phyloP scores from a whole-genome alignment of 2,888 invertebrate species.

The Eretmocerus hayati region DNA sequence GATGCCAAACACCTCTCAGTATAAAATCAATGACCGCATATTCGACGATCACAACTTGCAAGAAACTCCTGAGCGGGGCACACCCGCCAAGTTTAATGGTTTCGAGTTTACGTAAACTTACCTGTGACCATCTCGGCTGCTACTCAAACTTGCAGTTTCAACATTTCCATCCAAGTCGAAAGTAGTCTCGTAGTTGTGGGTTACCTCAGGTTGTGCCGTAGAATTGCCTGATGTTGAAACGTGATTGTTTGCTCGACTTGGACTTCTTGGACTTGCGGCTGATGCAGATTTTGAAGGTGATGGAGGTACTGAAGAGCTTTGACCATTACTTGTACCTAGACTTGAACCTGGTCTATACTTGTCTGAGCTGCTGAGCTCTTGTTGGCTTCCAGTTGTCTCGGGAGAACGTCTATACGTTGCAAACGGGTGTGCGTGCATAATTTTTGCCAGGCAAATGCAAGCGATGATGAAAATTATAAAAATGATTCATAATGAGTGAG shows the following conservation, averaged over 20 bases:
- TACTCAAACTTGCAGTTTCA: constrained; percentile 77
- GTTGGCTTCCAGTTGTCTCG: constrained; percentile 41
- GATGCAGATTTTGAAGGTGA: constrained; percentile 38
- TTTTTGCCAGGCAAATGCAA: too few relatives aligned
- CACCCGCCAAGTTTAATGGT: too few relatives aligned
- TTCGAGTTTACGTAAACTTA: too few relatives aligned
- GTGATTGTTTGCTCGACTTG: constrained; percentile 35
- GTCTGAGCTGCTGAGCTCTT: constrained; percentile 40
- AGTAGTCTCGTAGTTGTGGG: constrained; percentile 75
- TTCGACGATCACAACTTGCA: too few relatives aligned
- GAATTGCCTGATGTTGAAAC: background rate
- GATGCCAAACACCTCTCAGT: too few relatives aligned
- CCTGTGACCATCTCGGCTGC: constrained; percentile 68
- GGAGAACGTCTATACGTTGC: constrained; percentile 40
- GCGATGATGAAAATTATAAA: too few relatives aligned
- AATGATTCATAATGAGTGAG: too few relatives aligned
- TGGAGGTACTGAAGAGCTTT: constrained; percentile 36
- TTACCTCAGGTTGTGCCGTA: constrained; percentile 36
- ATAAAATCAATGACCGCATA: too few relatives aligned
- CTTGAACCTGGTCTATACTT: constrained; percentile 41
- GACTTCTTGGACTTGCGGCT: constrained; percentile 36
- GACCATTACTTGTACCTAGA: constrained; percentile 27
- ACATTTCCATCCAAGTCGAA: constrained; percentile 89
- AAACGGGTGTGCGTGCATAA: background rate
- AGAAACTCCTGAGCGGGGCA: too few relatives aligned